phyloP scores from a whole-genome alignment of 2,797 vertebrate species.

The Rhinatrema bivittatum region DNA sequence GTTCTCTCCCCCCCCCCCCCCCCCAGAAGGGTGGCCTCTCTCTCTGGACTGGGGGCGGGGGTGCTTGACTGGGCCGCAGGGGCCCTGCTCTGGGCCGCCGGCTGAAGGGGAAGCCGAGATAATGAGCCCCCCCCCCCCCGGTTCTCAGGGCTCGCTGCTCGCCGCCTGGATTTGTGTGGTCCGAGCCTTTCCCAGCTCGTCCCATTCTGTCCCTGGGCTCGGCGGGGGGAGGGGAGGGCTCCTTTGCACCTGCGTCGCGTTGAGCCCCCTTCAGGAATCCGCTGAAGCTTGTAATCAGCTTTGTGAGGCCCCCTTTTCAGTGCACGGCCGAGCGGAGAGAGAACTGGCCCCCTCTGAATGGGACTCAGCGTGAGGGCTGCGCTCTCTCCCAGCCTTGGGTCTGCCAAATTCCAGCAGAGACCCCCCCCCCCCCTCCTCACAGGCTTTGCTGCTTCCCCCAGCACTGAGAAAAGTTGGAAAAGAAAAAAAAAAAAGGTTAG shows the following conservation, averaged over 20 bases:
- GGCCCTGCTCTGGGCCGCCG: constrained; percentile 30
- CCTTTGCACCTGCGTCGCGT: constrained; percentile 93
- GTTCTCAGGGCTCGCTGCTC: constrained; percentile 65
- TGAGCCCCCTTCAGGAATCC: constrained; percentile 96
- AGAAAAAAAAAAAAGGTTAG: constrained; percentile 68
- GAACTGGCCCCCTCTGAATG: constrained; percentile 83
- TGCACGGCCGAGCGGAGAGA: constrained; percentile 91
- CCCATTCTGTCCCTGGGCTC: constrained; percentile 76
- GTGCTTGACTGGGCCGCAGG: too few relatives aligned
- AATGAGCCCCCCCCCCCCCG: constrained; percentile 64
- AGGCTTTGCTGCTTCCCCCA: constrained; percentile 68
- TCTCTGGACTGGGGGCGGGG: too few relatives aligned
- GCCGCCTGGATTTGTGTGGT: constrained; percentile 85
- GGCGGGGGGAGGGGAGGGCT: constrained; percentile 65
- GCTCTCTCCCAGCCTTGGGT: constrained; percentile 79
- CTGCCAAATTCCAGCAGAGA: constrained; percentile 97
- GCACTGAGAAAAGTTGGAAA: constrained; percentile 61
- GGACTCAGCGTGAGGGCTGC: constrained; percentile 90
- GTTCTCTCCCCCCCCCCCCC: too few relatives aligned
- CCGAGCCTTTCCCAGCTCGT: constrained; percentile 74
- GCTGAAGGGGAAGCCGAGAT: constrained; percentile 58
- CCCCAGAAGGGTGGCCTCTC: too few relatives aligned
- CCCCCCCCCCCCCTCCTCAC: constrained; percentile 89
- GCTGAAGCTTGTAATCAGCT: constrained; percentile 99
- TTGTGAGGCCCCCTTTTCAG: constrained; percentile 97